phyloP scores from a whole-genome alignment of 2,113 vertebrate genomes.

The Tursiops truncatus region DNA sequence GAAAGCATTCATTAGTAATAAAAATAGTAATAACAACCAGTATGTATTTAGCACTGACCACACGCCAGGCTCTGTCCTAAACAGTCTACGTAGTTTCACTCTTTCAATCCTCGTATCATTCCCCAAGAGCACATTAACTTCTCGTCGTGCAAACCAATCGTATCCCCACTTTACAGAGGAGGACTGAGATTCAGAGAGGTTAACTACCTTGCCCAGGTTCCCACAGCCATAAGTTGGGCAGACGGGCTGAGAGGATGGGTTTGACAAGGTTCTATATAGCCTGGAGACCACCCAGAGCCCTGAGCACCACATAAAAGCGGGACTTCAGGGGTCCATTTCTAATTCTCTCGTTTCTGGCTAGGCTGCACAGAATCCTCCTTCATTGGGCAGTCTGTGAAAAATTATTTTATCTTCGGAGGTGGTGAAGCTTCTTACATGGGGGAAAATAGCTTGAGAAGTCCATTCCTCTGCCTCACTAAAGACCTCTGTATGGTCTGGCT shows the following conservation, averaged over 20 bases:
- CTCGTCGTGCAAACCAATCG: not conserved
- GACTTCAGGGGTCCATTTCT: not conserved
- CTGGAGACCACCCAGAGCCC: not conserved
- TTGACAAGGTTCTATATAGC: not conserved
- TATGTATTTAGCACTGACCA: not conserved
- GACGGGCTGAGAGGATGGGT: not conserved
- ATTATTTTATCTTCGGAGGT: not conserved
- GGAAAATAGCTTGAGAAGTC: not conserved
- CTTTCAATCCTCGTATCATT: not conserved
- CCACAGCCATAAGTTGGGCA: not conserved
- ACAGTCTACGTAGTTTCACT: not conserved
- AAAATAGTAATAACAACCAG: not conserved
- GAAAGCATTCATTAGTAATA: not conserved
- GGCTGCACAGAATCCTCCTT: not conserved
- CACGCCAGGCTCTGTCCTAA: not conserved
- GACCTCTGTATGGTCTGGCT: not conserved
- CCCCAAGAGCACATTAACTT: accelerated
- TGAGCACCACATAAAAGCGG: no score
- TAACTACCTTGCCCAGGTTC: not conserved
- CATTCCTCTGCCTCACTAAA: not conserved
- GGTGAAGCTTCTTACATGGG: accelerated
- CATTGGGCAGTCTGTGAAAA: not conserved
- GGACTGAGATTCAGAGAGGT: not conserved
- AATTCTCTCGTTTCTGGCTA: not conserved
- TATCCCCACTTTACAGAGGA: not conserved